Conservation (phyloP, 2,113 vertebrate genomes). For the Corvus moneduloides region DNA sequence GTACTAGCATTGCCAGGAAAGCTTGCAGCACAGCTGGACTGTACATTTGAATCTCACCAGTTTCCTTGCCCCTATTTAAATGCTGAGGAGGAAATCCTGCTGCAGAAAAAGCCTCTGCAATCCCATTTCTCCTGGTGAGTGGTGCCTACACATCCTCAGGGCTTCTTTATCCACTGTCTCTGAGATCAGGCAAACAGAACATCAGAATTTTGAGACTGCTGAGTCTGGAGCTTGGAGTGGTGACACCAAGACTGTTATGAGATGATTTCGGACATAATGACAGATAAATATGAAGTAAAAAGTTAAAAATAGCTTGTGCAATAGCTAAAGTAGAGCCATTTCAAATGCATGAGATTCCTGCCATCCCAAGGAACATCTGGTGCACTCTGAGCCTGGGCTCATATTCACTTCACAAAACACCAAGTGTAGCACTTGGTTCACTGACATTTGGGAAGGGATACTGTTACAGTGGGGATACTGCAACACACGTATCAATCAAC, state of each 20-base stretch:
- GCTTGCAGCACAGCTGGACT: not conserved
- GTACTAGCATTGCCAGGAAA: not conserved
- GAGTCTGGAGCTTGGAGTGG: not conserved
- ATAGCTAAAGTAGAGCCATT: not conserved
- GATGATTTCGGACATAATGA: conserved; percentile 1
- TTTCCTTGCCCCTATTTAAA: not conserved
- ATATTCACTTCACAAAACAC: not conserved
- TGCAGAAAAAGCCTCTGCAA: not conserved
- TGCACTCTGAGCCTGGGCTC: not conserved
- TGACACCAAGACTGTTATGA: not conserved
- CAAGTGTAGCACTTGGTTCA: not conserved
- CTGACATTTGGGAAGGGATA: not conserved
- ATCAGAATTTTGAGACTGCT: not conserved
- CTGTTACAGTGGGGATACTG: too few species aligned
- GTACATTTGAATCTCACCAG: not conserved
- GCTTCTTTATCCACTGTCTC: not conserved
- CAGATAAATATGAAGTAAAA: not conserved
- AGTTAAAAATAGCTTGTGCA: not conserved
- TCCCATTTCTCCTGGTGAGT: not conserved
- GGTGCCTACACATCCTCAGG: not conserved
- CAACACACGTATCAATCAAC: too few species aligned
- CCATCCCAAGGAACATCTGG: not conserved
- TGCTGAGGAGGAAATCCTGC: not conserved
- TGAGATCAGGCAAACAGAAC: not conserved
- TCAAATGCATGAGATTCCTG: not conserved